Evolutionary conservation across 2,113 vertebrate species (phyloP).

Genomic region (Petromus typicus): DNA sequence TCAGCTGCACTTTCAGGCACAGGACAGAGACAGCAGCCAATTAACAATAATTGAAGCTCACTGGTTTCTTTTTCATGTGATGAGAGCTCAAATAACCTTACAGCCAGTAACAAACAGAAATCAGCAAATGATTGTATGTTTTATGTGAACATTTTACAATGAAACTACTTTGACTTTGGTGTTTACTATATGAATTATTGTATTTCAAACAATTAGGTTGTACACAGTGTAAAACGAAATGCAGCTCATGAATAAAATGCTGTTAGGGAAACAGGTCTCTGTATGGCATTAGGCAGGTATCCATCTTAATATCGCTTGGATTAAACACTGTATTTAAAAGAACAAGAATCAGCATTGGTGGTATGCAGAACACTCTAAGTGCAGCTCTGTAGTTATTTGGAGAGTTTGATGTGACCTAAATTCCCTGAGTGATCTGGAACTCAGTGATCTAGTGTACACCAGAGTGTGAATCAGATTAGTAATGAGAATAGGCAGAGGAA

Average conservation of each 20-base stretch:
- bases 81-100: neutral
- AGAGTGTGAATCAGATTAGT: neutral
- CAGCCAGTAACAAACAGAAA: neutral
- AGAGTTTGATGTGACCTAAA: neutral
- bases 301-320: neutral
- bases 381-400: neutral
- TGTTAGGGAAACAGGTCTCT: neutral
- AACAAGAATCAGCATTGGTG: neutral
- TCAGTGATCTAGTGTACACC: too few species aligned
- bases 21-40: neutral
- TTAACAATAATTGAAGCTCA: neutral
- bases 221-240: neutral
- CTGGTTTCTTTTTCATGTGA: neutral
- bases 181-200: neutral
- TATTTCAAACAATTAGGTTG: constrained; percentile 1
- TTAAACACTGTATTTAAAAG: neutral
- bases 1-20: neutral
- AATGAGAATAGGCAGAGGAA: neutral
- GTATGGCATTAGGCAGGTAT: neutral
- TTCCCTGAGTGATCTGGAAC: neutral
- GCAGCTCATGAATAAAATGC: neutral
- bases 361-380: neutral
- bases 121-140: neutral
- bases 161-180: neutral
- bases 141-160: neutral